Conservation (phyloP, 1,140 invertebrate genomes). For the Lepidotrigona ventralis region DNA sequence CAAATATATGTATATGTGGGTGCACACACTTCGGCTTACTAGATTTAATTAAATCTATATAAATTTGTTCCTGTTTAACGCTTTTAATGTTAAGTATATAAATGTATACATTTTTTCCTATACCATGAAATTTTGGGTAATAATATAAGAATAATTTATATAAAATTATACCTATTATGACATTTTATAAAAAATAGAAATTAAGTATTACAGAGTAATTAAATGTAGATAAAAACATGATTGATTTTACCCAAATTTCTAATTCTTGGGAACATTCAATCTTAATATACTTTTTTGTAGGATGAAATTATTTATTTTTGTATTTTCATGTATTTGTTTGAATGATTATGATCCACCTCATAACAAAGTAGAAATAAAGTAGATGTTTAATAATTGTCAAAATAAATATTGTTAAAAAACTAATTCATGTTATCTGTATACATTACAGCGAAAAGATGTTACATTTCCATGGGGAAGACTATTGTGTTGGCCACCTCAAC, state of each 20-base stretch:
- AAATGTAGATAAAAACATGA: neutral
- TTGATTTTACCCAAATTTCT: conserved; percentile 15
- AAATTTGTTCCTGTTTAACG: conserved; percentile 19
- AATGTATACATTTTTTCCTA: neutral
- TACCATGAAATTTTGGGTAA: conserved; percentile 7
- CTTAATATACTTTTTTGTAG: neutral
- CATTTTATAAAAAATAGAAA: neutral
- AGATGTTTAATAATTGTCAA: neutral
- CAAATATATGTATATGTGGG: neutral
- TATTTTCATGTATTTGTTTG: conserved; percentile 11
- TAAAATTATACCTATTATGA: neutral
- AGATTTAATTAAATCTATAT: conserved; percentile 11
- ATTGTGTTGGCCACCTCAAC: conserved; percentile 87
- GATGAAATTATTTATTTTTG: conserved; percentile 1
- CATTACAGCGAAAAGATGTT: conserved; percentile 73
- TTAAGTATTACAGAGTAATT: neutral
- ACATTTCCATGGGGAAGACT: conserved; percentile 87
- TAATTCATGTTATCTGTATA: neutral
- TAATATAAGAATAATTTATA: neutral
- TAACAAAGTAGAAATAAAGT: conserved; percentile 30
- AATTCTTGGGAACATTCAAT: neutral
- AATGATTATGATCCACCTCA: conserved; percentile 12
- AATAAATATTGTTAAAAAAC: neutral
- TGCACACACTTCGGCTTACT: conserved; percentile 5
- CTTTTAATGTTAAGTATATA: conserved; percentile 18